Base-by-base conservation (phyloP, 2,888 invertebrate species). In the Oxycera nigricornis region DNA sequence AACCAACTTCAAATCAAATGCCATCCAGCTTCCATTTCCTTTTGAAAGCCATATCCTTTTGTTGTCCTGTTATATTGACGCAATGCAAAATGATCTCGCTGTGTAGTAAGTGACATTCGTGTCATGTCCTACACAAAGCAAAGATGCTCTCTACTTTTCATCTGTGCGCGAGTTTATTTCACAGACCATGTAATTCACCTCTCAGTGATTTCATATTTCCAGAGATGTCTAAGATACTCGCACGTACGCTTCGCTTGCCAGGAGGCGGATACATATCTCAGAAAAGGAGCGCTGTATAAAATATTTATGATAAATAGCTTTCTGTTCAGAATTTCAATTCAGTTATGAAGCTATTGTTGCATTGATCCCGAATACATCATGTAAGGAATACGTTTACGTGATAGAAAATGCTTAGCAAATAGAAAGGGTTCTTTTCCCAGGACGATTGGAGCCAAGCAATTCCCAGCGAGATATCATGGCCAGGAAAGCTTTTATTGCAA, bases 231-330 rank as follows among this genome's bases (percentile, higher is more conserved):
- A 9, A 22, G 41, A 65, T 39, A 39, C 41, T 35, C n/a, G 41
- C 39, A 65, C 24, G 39, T 39, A 30, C 39, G 17, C 30, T 39
- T 11, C 31, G 61, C n/a, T 7, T 14, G 14, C 46, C n/a, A 46
- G 14, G 46, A 46, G 46, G 46, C 17, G 46, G 46, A n/a, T 14
- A n/a, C 20, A 55, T 20, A 39, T 4, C 39, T 22, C 6, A 46
- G 20, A 70, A 70, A 70, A 31, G 70, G 22, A 26, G 55, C 35
- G 31, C 35, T 31, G 70, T 22, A 70, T 70, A 28, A 70, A 70
- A 70, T 70, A 70, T 72, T 72, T 72, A 61, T 72, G 72, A 72
- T 59, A 72, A 72, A 72, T 72, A 41, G 72, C 35, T 72, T 72
- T 59, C 57, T 24, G 26, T 72, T 72, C 72, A n/a, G 72, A 72